Evolutionary conservation across 1,140 invertebrate species (phyloP).

Genomic region (Ostrea edulis): DNA sequence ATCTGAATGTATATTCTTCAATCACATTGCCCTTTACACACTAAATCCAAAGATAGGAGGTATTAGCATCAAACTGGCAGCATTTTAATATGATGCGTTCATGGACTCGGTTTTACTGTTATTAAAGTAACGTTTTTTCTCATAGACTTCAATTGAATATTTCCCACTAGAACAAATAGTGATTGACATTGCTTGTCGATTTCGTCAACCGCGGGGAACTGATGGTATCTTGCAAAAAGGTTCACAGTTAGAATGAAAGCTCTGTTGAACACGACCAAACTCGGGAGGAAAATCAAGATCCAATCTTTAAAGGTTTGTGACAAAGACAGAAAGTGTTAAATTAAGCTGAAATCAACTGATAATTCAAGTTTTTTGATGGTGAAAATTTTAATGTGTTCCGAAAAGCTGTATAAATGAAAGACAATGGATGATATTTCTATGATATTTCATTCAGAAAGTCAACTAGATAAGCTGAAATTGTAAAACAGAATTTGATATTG

Average conservation of each 20-base stretch:
- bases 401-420: not conserved
- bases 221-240: conserved; percentile 29
- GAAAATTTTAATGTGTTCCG: not conserved
- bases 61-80: no score
- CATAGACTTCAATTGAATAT: not conserved
- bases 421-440: not conserved
- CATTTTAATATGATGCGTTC: no score
- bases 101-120: no score
- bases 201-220: conserved; percentile 1
- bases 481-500: conserved; percentile 29
- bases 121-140: not conserved
- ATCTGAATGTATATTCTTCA: no score
- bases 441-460: not conserved
- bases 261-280: conserved; percentile 17
- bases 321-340: conserved; percentile 1
- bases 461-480: not conserved
- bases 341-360: conserved; percentile 10
- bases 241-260: conserved; percentile 30
- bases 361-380: not conserved
- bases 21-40: no score
- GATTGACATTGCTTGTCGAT: conserved; percentile 31
- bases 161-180: conserved; percentile 14
- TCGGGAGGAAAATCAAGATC: conserved; percentile 19
- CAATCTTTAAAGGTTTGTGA: conserved; percentile 25
- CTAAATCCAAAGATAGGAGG: no score